Conservation (phyloP, 1,140 invertebrate genomes). For the Drosophila tristis region DNA sequence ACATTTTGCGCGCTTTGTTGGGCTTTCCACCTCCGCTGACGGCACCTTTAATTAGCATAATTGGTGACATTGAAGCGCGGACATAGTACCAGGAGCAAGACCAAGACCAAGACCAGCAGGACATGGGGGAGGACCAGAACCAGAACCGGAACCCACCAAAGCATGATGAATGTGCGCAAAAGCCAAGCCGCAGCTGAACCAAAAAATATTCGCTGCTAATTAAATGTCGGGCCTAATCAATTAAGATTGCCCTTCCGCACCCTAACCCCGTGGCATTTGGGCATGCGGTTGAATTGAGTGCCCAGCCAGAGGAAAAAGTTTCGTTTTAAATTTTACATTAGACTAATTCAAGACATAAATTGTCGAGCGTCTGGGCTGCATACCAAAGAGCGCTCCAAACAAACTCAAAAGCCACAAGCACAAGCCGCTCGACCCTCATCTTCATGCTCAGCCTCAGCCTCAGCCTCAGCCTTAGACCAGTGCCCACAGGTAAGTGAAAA, state of each 20-base stretch:
- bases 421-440: background rate
- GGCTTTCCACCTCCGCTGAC: constrained; percentile 33
- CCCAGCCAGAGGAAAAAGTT: constrained; percentile 8
- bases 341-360: constrained; percentile 80
- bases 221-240: constrained; percentile 76
- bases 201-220: constrained; percentile 64
- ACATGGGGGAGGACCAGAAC: background rate
- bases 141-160: constrained; percentile 35
- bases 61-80: constrained; percentile 60
- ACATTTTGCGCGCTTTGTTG: constrained; percentile 73
- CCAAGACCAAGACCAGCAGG: constrained; percentile 9
- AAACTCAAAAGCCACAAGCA: constrained; percentile 2
- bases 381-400: constrained; percentile 51
- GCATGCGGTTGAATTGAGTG: constrained; percentile 10
- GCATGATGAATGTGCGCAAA: constrained; percentile 57
- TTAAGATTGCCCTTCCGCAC: constrained; percentile 46
- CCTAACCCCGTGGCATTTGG: constrained; percentile 11
- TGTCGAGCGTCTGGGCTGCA: constrained; percentile 63
- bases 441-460: too few species aligned
- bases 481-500: constrained; percentile 74
- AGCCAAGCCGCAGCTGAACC: constrained; percentile 30
- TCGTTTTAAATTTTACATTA: constrained; percentile 75
- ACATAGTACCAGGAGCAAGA: background rate
- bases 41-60: constrained; percentile 76
- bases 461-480: background rate